A percentile compares a stretch with the other conserved stretches of the same genome.
Evolutionary conservation across 2,888 invertebrate species (phyloP).

Genomic region (Aricia artaxerxes): DNA sequence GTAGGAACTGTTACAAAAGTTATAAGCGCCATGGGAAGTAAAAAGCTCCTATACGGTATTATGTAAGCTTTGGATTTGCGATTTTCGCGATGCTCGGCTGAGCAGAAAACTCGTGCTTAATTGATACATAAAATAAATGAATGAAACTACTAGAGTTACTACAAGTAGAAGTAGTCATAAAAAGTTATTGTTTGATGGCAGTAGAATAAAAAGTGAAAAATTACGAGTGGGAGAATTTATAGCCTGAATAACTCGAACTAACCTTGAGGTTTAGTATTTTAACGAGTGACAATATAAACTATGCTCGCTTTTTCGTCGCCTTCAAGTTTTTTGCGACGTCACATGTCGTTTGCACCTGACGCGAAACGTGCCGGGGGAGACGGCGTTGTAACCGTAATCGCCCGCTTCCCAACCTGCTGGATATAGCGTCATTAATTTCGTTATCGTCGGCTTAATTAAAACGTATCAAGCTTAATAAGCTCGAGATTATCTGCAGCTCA

Average conservation of each 20-base stretch:
- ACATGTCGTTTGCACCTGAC: conserved; percentile 67
- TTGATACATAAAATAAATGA: conserved; percentile 39
- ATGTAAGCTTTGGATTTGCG: background rate
- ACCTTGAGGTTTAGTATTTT: conserved; percentile 18
- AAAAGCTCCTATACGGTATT: background rate
- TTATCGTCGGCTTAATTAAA: background rate
- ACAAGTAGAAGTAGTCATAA: background rate
- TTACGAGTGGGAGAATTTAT: background rate
- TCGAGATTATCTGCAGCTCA: background rate
- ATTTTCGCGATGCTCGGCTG: background rate
- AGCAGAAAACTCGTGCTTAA: conserved; percentile 46
- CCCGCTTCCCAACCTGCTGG: background rate
- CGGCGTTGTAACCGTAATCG: conserved; percentile 23
- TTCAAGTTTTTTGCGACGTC: conserved; percentile 48
- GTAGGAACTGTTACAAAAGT: background rate
- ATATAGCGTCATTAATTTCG: conserved; percentile 13
- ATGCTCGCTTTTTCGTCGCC: conserved; percentile 41
- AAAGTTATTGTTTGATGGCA: background rate
- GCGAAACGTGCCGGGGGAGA: conserved; percentile 42
- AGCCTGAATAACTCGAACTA: background rate
- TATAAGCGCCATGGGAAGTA: background rate
- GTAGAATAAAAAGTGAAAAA: conserved; percentile 1
- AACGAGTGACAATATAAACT: conserved; percentile 32
- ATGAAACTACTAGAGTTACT: conserved; percentile 12
- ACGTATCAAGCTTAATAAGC: conserved; percentile 7